Evolutionary conservation across 2,888 invertebrate species (phyloP), one percentile per base, ranked within the genome.

Genomic region (Crossocerus cetratus): DNA sequence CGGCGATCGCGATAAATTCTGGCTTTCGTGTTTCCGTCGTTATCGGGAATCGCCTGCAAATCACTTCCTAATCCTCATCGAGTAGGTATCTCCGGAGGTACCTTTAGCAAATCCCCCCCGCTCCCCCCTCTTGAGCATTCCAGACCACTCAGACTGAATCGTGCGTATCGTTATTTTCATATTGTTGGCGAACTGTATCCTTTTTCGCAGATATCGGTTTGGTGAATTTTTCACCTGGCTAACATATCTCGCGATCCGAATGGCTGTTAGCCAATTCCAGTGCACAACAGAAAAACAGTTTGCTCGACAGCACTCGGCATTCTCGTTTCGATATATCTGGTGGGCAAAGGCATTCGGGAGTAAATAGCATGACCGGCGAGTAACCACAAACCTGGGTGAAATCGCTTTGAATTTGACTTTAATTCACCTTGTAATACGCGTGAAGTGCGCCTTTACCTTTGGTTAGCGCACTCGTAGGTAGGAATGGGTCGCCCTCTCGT

Each of bases 1-100:
- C 32, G 32, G 11, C 80, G 79, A 85, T 87, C 86, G 79, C 81
- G 87, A 86, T 87, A 86, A 86, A 87, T 86, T 87, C 86, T 76
- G 80, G 82, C 82, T 80, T 81, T 82, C 78, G 80, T 78, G 78
- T 78, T 83, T 80, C 83, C 79, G 77, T 79, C 83, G 83, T 84
- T 87, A 87, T 87, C 87, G 84, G 78, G 76, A 82, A 83, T 84
- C 84, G 84, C 81, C 84, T 83, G 86, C 84, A 86, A 86, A 85
- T 85, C 86, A 83, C 81, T 84, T 81, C 78, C 79, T 87, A 87
- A 87, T 86, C 86, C 86, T 82, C 75, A 80, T 79, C 81, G 83
- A 86, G 82, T 76, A 73, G 81, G 77, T 82, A 82, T 76, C 82
- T 71, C 68, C 67, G 65, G 69, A 82, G 77, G 82, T 80, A 80